Conservation (phyloP, 2,888 invertebrate species). For the Heliconius charithonia region DNA sequence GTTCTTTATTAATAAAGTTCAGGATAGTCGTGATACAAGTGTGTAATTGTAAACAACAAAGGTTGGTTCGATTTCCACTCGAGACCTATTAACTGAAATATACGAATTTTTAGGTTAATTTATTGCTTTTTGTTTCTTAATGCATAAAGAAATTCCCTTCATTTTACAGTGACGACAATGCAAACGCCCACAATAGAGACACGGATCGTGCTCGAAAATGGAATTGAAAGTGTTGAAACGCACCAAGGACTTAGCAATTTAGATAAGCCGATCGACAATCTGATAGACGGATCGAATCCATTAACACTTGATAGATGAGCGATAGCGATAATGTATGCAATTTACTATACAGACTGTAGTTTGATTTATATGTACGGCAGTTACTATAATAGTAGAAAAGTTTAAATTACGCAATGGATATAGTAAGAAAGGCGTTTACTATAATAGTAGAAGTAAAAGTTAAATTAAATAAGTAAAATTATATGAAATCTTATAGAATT, state of each 20-base stretch:
- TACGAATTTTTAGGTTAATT: too few relatives aligned
- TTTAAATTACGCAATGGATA: neutral
- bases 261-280: slow-evolving; percentile 65
- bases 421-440: neutral
- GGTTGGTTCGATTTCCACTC: too few relatives aligned
- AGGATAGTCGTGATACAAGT: too few relatives aligned
- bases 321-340: slow-evolving; percentile 47
- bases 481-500: too few relatives aligned
- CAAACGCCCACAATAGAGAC: slow-evolving; percentile 38
- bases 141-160: slow-evolving; percentile 27
- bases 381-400: neutral
- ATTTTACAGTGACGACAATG: slow-evolving; percentile 29
- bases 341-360: slow-evolving; percentile 32
- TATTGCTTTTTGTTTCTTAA: slow-evolving; percentile 15
- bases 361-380: neutral
- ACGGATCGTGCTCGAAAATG: slow-evolving; percentile 44
- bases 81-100: too few relatives aligned
- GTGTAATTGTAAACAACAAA: too few relatives aligned
- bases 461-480: too few relatives aligned
- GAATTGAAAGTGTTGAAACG: slow-evolving; percentile 60
- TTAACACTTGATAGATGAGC: slow-evolving; percentile 61
- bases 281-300: slow-evolving; percentile 65
- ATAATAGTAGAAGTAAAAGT: too few relatives aligned
- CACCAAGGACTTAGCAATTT: slow-evolving; percentile 65
- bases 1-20: slow-evolving; percentile 27